Base-by-base conservation (phyloP, 2,797 vertebrate species). In the Acestrorhynchus altus region DNA sequence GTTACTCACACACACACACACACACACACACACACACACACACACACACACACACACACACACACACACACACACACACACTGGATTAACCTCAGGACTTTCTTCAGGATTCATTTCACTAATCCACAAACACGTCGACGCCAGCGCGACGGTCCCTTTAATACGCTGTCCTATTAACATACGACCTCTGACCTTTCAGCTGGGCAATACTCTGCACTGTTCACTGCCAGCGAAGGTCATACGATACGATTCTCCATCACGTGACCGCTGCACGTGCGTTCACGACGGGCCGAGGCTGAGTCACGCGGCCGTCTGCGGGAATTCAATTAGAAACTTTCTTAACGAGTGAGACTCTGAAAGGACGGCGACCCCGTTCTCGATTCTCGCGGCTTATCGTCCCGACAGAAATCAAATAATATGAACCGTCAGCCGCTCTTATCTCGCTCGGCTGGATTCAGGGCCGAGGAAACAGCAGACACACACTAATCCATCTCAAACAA, bases 21-120 rank as follows among this genome's bases (percentile, higher is more conserved):
- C 7, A 8, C 42, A 26, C 51, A n/a, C n/a, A n/a, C n/a, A 47
- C 28, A n/a, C 12, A 4, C 22, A 67, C 61, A 75, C 51, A 65
- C 52, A 18, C 44, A 13, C 7, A 5, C 42, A 26, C 51, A 35
- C 24, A 69, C 66, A 39, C 16, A 79, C 39, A 54, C 42, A 71
- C 8, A 65, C n/a, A 66, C 10, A n/a, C 26, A 72, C 28, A 67
- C 61, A 44, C 44, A 73, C 15, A 64, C 26, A 68, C 24, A 80
- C 63, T 65, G 66, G 51, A 74, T 70, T 81, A 79, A 69, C 74
- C 51, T 44, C 54, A 63, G 77, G 26, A 72, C 70, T 64, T 80
- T 77, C 51, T 28, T 49, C 70, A 64, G 28, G 68, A 79, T 35
- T 12, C 24, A 47, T 31, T 70, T 64, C 61, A 63, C 46, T 54